phyloP scores from a whole-genome alignment of 2,797 vertebrate species.

The Fringilla coelebs region DNA sequence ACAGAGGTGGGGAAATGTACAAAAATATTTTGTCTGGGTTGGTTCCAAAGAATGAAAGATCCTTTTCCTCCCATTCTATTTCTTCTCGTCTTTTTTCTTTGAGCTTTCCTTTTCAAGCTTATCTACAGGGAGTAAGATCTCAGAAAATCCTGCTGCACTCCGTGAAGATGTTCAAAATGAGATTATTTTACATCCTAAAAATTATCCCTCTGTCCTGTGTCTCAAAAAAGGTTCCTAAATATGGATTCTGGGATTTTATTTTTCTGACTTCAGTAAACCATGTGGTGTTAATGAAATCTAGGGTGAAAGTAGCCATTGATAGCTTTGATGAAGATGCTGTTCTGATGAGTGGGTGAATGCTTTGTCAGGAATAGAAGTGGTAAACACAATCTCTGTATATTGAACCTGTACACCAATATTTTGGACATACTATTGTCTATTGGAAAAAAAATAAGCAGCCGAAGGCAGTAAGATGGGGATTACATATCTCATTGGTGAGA shows the following conservation, averaged over 20 bases:
- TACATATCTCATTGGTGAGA: neutral
- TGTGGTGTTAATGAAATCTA: neutral
- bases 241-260: rapidly evolving
- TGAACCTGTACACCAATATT: neutral
- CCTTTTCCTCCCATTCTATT: neutral
- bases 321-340: neutral
- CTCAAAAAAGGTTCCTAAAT: neutral
- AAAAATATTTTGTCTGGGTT: neutral
- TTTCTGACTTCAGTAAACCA: neutral
- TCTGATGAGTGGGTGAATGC: neutral
- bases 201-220: neutral
- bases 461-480: neutral
- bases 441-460: neutral
- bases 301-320: neutral
- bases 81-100: neutral
- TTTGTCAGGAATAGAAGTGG: neutral
- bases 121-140: neutral
- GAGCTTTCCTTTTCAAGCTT: neutral
- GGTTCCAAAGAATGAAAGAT: neutral
- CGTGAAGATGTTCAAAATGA: neutral
- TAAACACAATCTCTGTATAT: neutral
- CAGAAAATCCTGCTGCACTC: neutral
- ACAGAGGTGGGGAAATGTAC: neutral
- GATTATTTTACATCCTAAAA: neutral
- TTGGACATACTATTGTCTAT: neutral